A percentile compares a stretch with the other conserved stretches of the same genome.
These are phyloP conservation scores for Philopedon plagiatum DNA, from an alignment of 2,888 invertebrate genomes.

Conservation along the genomic window DNA sequence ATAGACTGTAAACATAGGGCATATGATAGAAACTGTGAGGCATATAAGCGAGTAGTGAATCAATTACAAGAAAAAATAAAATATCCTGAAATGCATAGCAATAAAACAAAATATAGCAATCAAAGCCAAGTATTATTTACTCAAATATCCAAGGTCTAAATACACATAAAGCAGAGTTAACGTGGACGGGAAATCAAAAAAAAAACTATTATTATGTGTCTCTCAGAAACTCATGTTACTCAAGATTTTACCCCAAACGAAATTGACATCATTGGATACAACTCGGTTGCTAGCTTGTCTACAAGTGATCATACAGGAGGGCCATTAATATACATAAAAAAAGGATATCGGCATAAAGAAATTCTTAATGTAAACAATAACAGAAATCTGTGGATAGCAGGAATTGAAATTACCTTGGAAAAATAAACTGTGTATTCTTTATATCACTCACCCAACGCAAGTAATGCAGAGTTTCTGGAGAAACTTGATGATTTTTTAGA, in stretches of 20 bases:
- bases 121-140: not conserved
- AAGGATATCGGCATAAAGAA: conserved; percentile 18
- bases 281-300: conserved; percentile 6
- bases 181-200: not conserved
- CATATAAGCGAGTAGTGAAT: conserved; percentile 20
- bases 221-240: conserved; percentile 32
- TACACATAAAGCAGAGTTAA: conserved; percentile 16
- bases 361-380: not conserved
- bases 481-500: conserved; percentile 3
- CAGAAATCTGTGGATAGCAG: conserved; percentile 23
- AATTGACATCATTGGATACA: conserved; percentile 23
- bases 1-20: conserved; percentile 11
- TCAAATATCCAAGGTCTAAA: conserved; percentile 16
- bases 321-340: conserved; percentile 16
- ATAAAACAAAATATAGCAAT: no score
- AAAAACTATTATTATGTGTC: conserved; percentile 10
- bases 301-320: conserved; percentile 27
- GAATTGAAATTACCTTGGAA: no score
- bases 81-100: no score
- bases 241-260: no score
- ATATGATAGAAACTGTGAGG: conserved; percentile 26
- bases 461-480: not conserved
- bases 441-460: not conserved
- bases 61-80: conserved; percentile 1
- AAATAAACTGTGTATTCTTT: conserved; percentile 1